Evolutionary conservation across 2,113 vertebrate species (phyloP).

Genomic region (Megaceryle maxima): DNA sequence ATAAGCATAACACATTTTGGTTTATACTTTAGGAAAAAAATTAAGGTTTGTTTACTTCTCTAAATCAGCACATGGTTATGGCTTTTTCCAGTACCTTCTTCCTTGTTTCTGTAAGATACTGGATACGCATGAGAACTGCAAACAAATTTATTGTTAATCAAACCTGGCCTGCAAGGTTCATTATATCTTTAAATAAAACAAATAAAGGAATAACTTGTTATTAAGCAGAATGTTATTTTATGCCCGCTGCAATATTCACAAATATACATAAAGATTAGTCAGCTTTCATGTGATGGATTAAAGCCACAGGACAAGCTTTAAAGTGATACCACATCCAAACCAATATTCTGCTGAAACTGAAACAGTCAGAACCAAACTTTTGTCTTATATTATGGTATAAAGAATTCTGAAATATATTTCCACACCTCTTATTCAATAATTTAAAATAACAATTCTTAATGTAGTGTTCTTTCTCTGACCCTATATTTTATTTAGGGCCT

Average conservation of each 20-base stretch:
- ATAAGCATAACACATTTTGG: neutral
- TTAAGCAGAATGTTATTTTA: slow-evolving; percentile 43
- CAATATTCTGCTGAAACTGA: neutral
- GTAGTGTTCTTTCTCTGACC: neutral
- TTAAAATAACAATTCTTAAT: neutral
- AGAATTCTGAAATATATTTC: neutral
- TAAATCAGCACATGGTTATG: neutral
- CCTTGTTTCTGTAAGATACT: neutral
- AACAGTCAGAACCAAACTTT: neutral
- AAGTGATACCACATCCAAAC: neutral
- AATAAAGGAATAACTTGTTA: slow-evolving; percentile 18
- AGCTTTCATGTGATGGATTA: neutral
- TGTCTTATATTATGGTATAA: neutral
- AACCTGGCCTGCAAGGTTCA: neutral
- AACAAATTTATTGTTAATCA: neutral
- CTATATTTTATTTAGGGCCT: neutral
- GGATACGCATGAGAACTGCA: slow-evolving; percentile 34
- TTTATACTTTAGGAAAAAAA: neutral
- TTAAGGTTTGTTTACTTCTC: neutral
- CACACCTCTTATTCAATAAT: rapidly evolving
- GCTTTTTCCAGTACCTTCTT: neutral
- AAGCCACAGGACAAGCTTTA: neutral
- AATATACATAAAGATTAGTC: slow-evolving; percentile 46
- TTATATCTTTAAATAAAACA: slow-evolving; percentile 28
- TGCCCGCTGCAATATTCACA: neutral